Evolutionary conservation across 2,797 vertebrate species (phyloP), one percentile per base, ranked within the genome.

Genomic region (Urocyon cinereoargenteus): DNA sequence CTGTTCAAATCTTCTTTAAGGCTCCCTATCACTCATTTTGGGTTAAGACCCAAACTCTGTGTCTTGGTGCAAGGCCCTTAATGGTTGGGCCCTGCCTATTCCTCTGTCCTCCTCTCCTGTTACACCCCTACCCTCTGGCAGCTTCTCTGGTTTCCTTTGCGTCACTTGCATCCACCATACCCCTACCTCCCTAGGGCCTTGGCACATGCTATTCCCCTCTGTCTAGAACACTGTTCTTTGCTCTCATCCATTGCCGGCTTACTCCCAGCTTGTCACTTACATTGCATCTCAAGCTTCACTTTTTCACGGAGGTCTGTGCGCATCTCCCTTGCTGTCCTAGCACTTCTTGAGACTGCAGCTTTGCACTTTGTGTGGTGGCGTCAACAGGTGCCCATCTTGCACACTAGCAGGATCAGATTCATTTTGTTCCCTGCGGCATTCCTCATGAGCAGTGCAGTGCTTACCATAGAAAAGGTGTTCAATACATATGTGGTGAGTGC

Each of bases 11-110:
- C n/a, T 55, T 31, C 59, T 87, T 40, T 59, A 40, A 73, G 18
- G 4, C 49, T 96, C 83, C n/a, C 83, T 92, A 6, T 40, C 79
- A 31, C 26, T 64, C 31, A 68, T 68, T 68, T 90, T 66, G 86
- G 31, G 75, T 34, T 72, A 55, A 55, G 57, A 64, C 31, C 40
- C 26, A n/a, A 59, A 73, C 13, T 64, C 5, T 66, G 55, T 22
- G 26, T 57, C 19, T 90, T 15, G 36, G 49, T 18, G 24, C 36
- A 45, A 49, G 36, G 15, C 8, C 26, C 13, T 75, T 6, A 14
- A 1, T 40, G 53, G 68, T 57, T 55, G 0, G 2, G 31, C n/a
- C 15, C 10, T 78, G 28, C 21, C 3, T 28, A 4, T 15, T 5
- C 7, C 34, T 73, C 28, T 12, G 6, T 49, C 26, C 4, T 77